Conservation (phyloP, 2,113 vertebrate species). For the Varanus komodoensis region DNA sequence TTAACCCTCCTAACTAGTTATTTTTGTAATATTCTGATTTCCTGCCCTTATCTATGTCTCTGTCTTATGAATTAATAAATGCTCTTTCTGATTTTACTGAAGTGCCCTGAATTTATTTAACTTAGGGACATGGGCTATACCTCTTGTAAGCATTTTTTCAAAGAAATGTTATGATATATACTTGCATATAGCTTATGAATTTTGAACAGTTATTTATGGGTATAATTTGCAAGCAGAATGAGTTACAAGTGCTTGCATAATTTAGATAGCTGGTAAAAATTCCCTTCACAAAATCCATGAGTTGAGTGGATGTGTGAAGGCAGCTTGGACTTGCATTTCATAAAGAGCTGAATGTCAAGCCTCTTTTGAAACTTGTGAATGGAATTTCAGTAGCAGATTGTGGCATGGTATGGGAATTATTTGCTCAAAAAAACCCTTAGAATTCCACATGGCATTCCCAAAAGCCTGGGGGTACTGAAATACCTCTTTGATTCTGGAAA, state of each 20-base stretch:
- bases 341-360: background rate
- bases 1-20: background rate
- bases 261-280: background rate
- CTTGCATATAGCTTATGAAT: background rate
- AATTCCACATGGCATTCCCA: background rate
- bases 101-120: background rate
- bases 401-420: background rate
- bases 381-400: slow-evolving; percentile 1
- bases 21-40: slow-evolving; percentile 29
- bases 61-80: slow-evolving; percentile 32
- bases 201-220: background rate
- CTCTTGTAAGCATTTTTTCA: background rate
- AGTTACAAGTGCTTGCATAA: background rate
- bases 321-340: background rate
- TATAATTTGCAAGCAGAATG: background rate
- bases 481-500: background rate
- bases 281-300: background rate
- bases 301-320: background rate
- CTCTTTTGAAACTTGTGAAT: background rate
- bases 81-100: slow-evolving; percentile 30
- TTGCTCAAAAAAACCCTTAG: background rate
- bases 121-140: background rate
- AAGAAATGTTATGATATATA: background rate
- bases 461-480: background rate
- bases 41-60: background rate